Evolutionary conservation across 2,797 vertebrate species (phyloP), one percentile per base, ranked within the genome.

Genomic region (Chaunax sp.): DNA sequence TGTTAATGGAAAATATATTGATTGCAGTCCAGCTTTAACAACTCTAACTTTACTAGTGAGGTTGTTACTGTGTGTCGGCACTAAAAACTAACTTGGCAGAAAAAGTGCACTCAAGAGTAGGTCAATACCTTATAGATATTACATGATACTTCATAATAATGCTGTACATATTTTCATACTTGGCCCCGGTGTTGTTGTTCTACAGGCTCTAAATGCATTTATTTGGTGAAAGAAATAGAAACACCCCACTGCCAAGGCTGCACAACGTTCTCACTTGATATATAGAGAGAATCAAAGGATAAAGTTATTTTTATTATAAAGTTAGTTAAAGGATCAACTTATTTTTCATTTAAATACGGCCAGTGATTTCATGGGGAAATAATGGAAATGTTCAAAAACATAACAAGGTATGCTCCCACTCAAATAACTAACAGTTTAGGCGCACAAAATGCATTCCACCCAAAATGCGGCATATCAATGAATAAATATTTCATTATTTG

Each of bases 1-100:
- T 43, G 56, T 53, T 77, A 64, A 70, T 78, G 65, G 20, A 62
- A 46, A 69, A 40, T 58, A 41, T 71, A 81, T 72, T 66, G 70
- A 79, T 69, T 43, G 11, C 11, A 63, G 38, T 8, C 28, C 44
- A 53, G 30, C 55, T 65, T 62, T 53, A 73, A 65, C 45, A 45
- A 70, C 61, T 69, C 53, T 51, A 61, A 63, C 64, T 61, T 61
- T 60, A 58, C 57, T 55, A 57, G 7, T 54, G 74, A 25, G 23
- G 37, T 19, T 60, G 51, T 64, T 54, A 82, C 37, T 59, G 12
- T 67, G 52, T 64, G 62, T 68, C 45, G 58, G 37, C 43, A 59
- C 28, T 73, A 53, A 84, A 60, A 54, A 57, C 25, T 65, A 57
- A 67, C 19, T 46, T 40, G 59, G 26, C 38, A 37, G 35, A 37